Evolutionary conservation across 2,113 vertebrate species (phyloP).

Genomic region (Chamaea fasciata): DNA sequence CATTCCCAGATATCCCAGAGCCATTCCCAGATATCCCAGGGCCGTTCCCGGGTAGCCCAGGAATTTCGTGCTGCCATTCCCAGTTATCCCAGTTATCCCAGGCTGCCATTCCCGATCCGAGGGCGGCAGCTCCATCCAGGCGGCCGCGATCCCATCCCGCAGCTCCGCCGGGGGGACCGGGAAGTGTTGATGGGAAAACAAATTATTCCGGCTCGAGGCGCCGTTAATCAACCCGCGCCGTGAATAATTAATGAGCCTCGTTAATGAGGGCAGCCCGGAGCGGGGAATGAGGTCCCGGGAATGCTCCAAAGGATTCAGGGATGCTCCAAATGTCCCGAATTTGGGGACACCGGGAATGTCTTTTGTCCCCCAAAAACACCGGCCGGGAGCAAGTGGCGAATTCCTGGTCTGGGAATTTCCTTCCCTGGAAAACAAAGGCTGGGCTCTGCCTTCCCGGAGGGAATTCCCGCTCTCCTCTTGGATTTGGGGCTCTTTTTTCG

Average conservation of each 20-base stretch:
- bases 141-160: neutral
- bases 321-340: rapidly evolving
- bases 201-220: neutral
- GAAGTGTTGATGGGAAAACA: conserved; percentile 29
- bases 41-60: neutral
- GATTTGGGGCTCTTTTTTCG: neutral
- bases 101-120: neutral
- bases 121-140: neutral
- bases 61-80: neutral
- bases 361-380: rapidly evolving
- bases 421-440: neutral
- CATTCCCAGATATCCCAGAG: neutral
- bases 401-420: neutral
- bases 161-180: neutral
- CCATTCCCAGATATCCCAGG: neutral
- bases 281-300: rapidly evolving
- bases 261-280: neutral
- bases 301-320: rapidly evolving
- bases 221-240: neutral
- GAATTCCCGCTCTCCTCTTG: neutral
- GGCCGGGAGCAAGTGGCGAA: rapidly evolving
- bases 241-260: neutral
- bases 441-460: neutral
- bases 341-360: rapidly evolving
- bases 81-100: too few species aligned